Evolutionary conservation across 2,888 invertebrate species (phyloP).

Genomic region (Cerceris rybyensis): DNA sequence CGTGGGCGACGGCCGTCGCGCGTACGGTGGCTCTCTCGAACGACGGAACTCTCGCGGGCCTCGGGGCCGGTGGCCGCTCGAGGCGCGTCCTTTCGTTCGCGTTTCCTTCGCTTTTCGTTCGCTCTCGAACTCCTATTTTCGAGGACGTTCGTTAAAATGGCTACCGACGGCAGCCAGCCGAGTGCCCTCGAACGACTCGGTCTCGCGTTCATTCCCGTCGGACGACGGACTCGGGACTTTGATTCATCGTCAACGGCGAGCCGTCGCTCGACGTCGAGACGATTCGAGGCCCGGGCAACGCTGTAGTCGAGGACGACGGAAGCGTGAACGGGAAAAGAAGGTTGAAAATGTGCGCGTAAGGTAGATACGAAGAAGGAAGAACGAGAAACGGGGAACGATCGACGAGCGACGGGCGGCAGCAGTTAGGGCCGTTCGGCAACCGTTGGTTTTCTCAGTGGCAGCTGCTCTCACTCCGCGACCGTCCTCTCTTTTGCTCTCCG

Average conservation of each 20-base stretch:
- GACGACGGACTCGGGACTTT: neutral
- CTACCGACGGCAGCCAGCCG: constrained; percentile 54
- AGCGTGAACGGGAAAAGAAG: no score
- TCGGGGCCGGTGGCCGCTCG: neutral
- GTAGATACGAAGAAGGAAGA: no score
- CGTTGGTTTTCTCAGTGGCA: constrained; percentile 65
- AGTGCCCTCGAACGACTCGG: constrained; percentile 6
- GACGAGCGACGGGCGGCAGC: constrained; percentile 64
- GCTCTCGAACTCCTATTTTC: constrained; percentile 7
- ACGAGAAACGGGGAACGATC: neutral
- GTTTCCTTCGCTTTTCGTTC: neutral
- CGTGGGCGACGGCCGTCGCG: constrained; percentile 62
- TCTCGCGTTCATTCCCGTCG: neutral
- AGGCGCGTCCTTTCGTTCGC: neutral
- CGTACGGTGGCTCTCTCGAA: constrained; percentile 4
- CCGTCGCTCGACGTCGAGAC: no score
- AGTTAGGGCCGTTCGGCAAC: constrained; percentile 59
- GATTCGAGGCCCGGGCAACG: no score
- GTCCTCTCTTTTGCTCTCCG: constrained; percentile 51
- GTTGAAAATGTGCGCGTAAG: no score
- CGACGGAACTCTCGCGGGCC: constrained; percentile 10
- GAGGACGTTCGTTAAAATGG: constrained; percentile 55
- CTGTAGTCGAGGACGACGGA: no score
- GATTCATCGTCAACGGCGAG: no score
- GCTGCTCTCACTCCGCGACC: constrained; percentile 68